Conservation (phyloP, 2,888 invertebrate genomes). For the Apoda limacodes region DNA sequence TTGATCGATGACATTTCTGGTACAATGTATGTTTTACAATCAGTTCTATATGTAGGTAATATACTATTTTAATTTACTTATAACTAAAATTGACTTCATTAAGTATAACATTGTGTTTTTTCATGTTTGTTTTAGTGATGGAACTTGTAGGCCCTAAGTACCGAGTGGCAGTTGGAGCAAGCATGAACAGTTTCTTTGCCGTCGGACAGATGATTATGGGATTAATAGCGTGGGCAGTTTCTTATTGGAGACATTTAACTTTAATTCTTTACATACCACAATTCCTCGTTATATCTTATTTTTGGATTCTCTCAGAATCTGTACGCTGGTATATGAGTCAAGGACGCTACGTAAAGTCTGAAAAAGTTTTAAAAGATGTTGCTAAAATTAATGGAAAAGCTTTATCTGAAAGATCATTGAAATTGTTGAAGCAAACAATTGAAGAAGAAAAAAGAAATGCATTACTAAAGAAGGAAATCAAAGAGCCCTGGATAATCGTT, state of each 20-base stretch:
- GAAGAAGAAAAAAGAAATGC: constrained; percentile 30
- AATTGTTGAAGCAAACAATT: constrained; percentile 26
- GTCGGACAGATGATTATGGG: constrained; percentile 76
- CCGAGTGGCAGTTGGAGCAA: constrained; percentile 76
- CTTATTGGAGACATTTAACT: constrained; percentile 76
- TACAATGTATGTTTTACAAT: too few relatives aligned
- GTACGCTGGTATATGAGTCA: constrained; percentile 81
- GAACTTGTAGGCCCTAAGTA: constrained; percentile 80
- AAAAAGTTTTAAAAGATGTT: constrained; percentile 69
- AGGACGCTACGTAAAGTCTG: constrained; percentile 74
- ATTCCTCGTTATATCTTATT: constrained; percentile 72
- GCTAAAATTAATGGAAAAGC: constrained; percentile 68
- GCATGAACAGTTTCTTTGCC: constrained; percentile 76
- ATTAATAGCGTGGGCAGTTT: constrained; percentile 73
- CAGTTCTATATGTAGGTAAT: too few relatives aligned
- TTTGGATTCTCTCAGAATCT: constrained; percentile 77
- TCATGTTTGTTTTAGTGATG: constrained; percentile 71
- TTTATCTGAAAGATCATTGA: constrained; percentile 36
- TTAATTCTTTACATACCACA: constrained; percentile 76
- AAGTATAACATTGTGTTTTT: too few relatives aligned
- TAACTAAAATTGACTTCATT: neutral
- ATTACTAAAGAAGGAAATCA: constrained; percentile 21
- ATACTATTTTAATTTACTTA: neutral
- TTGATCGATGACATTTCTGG: too few relatives aligned
- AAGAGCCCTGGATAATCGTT: constrained; percentile 41